Evolutionary conservation across 2,888 invertebrate genomes (phyloP).

Genomic region (Cynaeus angustus): DNA sequence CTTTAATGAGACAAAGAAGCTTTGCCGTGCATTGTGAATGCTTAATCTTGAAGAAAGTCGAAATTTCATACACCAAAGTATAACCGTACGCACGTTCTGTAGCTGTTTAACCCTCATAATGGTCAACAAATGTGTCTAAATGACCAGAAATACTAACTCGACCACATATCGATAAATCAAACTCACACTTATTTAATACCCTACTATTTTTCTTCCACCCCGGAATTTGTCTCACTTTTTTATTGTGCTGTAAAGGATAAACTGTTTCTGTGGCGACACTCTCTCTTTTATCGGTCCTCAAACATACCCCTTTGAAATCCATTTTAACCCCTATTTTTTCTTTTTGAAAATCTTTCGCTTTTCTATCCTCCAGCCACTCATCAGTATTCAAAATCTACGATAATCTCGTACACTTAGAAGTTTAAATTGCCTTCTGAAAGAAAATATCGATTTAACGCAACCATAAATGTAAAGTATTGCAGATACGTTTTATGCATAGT

Average conservation of each 20-base stretch:
- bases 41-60: too few species aligned
- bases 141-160: too few species aligned
- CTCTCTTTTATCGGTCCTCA: neutral
- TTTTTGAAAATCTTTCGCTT: conserved; percentile 10
- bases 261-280: neutral
- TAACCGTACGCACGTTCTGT: too few species aligned
- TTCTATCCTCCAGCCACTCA: conserved; percentile 28
- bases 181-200: conserved; percentile 2
- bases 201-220: conserved; percentile 8
- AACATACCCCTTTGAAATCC: neutral
- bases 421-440: conserved; percentile 47
- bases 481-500: conserved; percentile 51
- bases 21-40: too few species aligned
- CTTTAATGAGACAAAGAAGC: too few species aligned
- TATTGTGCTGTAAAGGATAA: too few species aligned
- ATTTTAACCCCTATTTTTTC: conserved; percentile 4
- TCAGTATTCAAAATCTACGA: conserved; percentile 51
- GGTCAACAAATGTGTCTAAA: too few species aligned
- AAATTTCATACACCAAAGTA: too few species aligned
- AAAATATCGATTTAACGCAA: conserved; percentile 52
- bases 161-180: too few species aligned
- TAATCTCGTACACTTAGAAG: conserved; percentile 48
- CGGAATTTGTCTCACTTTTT: too few species aligned
- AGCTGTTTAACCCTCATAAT: too few species aligned
- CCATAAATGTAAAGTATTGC: conserved; percentile 54